phyloP scores from a whole-genome alignment of 2,888 invertebrate genomes.

The Gastracanthus pulcherrimus region DNA sequence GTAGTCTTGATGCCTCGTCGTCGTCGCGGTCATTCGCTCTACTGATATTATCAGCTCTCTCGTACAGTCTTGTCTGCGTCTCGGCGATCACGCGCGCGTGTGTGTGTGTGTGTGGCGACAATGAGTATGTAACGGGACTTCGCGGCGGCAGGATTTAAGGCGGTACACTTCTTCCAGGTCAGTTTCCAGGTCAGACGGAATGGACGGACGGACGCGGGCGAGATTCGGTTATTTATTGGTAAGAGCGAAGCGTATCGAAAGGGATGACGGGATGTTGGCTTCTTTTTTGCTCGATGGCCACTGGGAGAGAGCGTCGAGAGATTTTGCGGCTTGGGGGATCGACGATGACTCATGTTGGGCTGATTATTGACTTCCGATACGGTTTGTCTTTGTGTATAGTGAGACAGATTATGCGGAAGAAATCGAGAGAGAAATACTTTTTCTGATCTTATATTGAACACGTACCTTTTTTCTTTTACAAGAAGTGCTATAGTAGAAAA shows the following conservation, averaged over 20 bases:
- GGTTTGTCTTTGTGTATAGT: too few relatives aligned
- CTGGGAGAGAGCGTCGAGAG: not conserved
- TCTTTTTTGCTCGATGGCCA: not conserved
- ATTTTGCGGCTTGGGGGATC: not conserved
- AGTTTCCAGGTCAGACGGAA: constrained; percentile 55
- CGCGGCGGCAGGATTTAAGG: constrained; percentile 18
- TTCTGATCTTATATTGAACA: too few relatives aligned
- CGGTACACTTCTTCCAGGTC: constrained; percentile 50
- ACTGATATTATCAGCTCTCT: constrained; percentile 4
- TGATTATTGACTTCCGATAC: too few relatives aligned
- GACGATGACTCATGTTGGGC: not conserved
- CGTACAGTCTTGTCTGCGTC: not conserved
- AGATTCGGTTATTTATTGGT: too few relatives aligned
- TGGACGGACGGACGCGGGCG: not conserved
- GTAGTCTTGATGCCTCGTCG: not conserved
- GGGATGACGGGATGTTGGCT: too few relatives aligned
- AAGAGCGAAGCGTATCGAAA: too few relatives aligned
- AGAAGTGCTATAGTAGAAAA: too few relatives aligned
- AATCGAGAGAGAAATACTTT: too few relatives aligned
- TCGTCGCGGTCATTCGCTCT: constrained; percentile 20
- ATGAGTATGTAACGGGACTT: constrained; percentile 51
- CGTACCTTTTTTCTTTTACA: too few relatives aligned
- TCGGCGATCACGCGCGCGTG: not conserved
- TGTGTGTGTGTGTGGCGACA: constrained; percentile 16
- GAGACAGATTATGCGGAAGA: too few relatives aligned